Evolutionary conservation across 2,888 invertebrate genomes (phyloP).

Genomic region (Drosophila greeni): DNA sequence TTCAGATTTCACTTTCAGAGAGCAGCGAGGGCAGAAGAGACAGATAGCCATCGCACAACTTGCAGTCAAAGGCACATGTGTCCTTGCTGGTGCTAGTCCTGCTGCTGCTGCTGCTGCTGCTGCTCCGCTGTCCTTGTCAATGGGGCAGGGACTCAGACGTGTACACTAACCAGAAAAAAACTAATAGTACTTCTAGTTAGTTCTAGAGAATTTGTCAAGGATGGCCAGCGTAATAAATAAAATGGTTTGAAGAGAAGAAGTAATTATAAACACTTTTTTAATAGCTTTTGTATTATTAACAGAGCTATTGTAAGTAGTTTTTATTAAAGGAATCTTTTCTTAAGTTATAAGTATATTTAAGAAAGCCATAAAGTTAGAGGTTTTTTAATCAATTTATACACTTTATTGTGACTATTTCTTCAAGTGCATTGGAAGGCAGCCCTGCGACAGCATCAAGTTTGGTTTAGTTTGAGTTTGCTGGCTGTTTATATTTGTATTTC

Average conservation of each 20-base stretch:
- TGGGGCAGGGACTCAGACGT: constrained; percentile 33
- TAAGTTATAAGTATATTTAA: no score
- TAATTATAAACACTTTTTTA: not conserved
- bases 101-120: constrained; percentile 29
- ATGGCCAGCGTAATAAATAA: not conserved
- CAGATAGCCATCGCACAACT: constrained; percentile 41
- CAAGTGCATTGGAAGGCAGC: constrained; percentile 26
- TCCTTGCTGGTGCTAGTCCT: constrained; percentile 39
- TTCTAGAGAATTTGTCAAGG: not conserved
- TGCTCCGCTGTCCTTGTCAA: constrained; percentile 65
- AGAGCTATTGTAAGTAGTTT: no score
- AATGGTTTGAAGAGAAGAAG: not conserved
- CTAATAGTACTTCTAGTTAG: no score
- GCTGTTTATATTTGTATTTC: constrained; percentile 75
- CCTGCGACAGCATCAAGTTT: constrained; percentile 58
- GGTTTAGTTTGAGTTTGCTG: constrained; percentile 74
- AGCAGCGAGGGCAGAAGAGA: constrained; percentile 19
- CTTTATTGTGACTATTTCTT: not conserved
- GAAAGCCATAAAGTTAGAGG: no score
- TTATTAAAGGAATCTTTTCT: no score
- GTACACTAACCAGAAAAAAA: constrained; percentile 12
- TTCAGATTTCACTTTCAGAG: constrained; percentile 65
- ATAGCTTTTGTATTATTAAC: not conserved
- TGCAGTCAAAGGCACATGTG: constrained; percentile 68
- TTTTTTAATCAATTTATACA: no score